Base-by-base conservation (phyloP, 2,113 vertebrate species). In the Scomber colias region DNA sequence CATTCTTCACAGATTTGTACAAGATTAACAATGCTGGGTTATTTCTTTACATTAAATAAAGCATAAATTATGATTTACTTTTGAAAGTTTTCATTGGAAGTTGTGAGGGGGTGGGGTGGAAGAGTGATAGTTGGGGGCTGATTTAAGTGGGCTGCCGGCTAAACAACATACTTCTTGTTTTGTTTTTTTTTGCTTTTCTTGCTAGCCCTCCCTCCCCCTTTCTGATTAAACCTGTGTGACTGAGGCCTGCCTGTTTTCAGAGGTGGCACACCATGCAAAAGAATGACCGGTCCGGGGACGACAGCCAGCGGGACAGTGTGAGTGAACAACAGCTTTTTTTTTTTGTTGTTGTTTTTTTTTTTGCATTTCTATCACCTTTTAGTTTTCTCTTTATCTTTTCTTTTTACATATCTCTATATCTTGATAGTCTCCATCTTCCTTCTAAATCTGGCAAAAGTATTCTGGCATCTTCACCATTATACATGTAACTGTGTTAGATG, bases 261-360 rank as follows among this genome's bases (percentile, higher is more conserved):
- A 83, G 79, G 83, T 89, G 85, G 83, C 76, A 54, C 88, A 92
- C 68, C 88, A 94, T 94, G 93, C 90, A 92, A 90, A 90, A 88
- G 75, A 67, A 90, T 92, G 88, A 91, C 86, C 83, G 80, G 88
- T 84, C 90, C 54, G 49, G 82, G 82, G 88, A 93, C 57, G 85
- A 87, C 82, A 84, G 80, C 82, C 86, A 87, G 67, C 83, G 35
- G 69, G 89, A 92, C 65, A 90, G 67, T 64, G 93, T 94, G 75
- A 91, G 92, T 90, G 4, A 60, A 67, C 15, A 5, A 7, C 10
- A 46, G 0, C 11, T 69, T 63, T 77, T 11, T 49, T 0, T 27
- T 24, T 24, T n/a, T n/a, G n/a, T n/a, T 27, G 24, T 27, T 27
- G 24, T 69, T 63, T 74, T 11, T 49, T 0, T 77, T 27, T 14